phyloP scores from a whole-genome alignment of 53 echinoderm and acorn worm species.

The Holothuria scabra region DNA sequence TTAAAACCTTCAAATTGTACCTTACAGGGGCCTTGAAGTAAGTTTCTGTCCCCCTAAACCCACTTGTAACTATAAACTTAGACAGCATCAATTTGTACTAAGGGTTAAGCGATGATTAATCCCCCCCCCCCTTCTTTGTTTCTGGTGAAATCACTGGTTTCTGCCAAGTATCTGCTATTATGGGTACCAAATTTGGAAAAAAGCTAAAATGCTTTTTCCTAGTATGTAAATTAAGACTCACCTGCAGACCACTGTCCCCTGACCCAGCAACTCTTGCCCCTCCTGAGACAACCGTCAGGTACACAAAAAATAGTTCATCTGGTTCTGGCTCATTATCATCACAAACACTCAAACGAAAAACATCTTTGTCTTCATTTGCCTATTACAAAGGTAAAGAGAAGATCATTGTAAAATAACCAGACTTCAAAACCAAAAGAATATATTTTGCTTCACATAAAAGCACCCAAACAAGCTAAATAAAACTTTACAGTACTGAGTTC shows the following conservation, averaged over 20 bases:
- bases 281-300: slow-evolving; percentile 74
- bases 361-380: slow-evolving; percentile 77
- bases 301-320: slow-evolving; percentile 88
- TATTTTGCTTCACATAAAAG: background rate
- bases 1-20: too few species aligned
- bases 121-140: too few species aligned
- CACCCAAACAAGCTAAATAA: background rate
- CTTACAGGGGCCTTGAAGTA: too few species aligned
- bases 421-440: background rate
- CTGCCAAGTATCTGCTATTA: too few species aligned
- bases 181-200: too few species aligned
- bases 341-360: slow-evolving; percentile 70
- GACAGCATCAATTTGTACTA: too few species aligned
- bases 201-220: too few species aligned
- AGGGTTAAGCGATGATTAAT: too few species aligned
- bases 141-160: too few species aligned
- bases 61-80: too few species aligned
- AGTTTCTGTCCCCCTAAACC: too few species aligned
- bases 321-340: slow-evolving; percentile 89
- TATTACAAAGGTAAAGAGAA: background rate
- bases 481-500: background rate
- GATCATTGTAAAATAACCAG: too few species aligned
- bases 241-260: slow-evolving; percentile 73
- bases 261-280: slow-evolving; percentile 75
- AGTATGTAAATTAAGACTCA: slow-evolving; percentile 43